Evolutionary conservation across 2,797 vertebrate genomes (phyloP), one percentile per base, ranked within the genome.

Genomic region (Meriones psammophilus): DNA sequence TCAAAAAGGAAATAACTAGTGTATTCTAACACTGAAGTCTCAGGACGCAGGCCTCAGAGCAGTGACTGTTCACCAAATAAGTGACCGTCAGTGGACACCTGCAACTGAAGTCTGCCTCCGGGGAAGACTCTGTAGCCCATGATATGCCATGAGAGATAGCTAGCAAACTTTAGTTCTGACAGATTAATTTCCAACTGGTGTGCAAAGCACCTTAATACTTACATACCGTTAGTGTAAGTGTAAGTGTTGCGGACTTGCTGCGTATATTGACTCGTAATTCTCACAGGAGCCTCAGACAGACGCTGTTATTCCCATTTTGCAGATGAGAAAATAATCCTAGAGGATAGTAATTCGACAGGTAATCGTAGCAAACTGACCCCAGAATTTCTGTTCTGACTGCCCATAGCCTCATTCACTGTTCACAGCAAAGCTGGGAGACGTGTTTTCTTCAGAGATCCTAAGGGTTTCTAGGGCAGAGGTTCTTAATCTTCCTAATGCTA

Each of bases 391-490:
- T 81, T 88, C 85, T 93, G 33, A 8, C 78, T 94, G 46, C 71
- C 79, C 8, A 58, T 33, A 66, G 15, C 39, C 36, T n/a, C 66
- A 80, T 69, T 88, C 74, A 92, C 64, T 95, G 14, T 39, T 86
- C 39, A 95, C 12, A 79, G 62, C 54, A 80, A 77, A 85, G 30
- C 36, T 84, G 24, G 54, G 83, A 92, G 87, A 42, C 36, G 46
- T 1, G 20, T 84, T 96, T 95, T 86, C 79, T 93, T 90, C 77
- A 87, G 88, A 66, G 60, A 89, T 95, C 60, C 66, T 94, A 78
- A 78, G 62, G 88, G 81, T 10, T 1, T 91, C 13, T 73, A 30
- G 62, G 18, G 30, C 62, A 46, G 13, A 64, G 60, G 36, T 84
- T 84, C 36, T 84, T 36, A 84, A 64, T 36, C 80, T 83, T 42